These are phyloP conservation scores for Pipistrellus nathusii DNA, from an alignment of 2,797 vertebrate genomes.

Conservation along the genomic window DNA sequence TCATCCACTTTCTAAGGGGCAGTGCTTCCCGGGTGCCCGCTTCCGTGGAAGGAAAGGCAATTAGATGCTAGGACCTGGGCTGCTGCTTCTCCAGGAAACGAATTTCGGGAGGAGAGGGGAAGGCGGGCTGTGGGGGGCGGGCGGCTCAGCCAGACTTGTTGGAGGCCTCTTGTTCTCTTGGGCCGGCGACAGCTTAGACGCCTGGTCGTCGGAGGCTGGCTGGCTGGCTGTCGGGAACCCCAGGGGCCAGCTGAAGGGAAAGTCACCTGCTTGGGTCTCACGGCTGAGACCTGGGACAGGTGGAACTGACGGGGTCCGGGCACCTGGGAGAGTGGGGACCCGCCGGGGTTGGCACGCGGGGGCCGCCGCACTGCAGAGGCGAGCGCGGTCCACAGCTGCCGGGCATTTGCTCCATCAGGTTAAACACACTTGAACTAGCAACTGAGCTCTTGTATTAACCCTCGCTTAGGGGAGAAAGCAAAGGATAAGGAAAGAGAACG, in stretches of 20 bases:
- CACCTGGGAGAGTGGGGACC: slow-evolving; percentile 6
- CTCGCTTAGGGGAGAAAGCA: not conserved
- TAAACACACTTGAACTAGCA: slow-evolving; percentile 61
- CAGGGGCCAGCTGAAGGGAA: not conserved
- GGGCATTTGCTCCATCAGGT: slow-evolving; percentile 59
- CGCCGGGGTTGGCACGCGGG: not conserved
- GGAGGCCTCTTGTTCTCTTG: slow-evolving; percentile 53
- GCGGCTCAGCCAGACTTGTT: slow-evolving; percentile 16
- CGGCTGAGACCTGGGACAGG: slow-evolving; percentile 80
- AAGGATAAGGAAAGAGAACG: not conserved
- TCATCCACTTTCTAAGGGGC: slow-evolving; percentile 53
- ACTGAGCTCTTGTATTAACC: slow-evolving; percentile 45
- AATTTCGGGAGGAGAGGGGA: slow-evolving; percentile 64
- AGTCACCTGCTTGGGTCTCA: slow-evolving; percentile 82
- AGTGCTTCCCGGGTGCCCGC: slow-evolving; percentile 41
- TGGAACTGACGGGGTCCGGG: slow-evolving; percentile 73
- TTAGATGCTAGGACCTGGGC: not conserved
- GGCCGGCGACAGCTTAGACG: not conserved
- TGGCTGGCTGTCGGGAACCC: not conserved
- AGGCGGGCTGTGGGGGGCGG: not conserved
- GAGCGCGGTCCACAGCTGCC: not conserved
- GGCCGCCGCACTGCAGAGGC: not conserved
- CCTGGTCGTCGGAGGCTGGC: not conserved
- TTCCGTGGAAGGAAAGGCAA: slow-evolving; percentile 40
- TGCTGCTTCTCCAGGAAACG: slow-evolving; percentile 66